These are phyloP conservation scores for Carlito syrichta DNA, from an alignment of 2,113 vertebrate genomes.

Conservation along the genomic window DNA sequence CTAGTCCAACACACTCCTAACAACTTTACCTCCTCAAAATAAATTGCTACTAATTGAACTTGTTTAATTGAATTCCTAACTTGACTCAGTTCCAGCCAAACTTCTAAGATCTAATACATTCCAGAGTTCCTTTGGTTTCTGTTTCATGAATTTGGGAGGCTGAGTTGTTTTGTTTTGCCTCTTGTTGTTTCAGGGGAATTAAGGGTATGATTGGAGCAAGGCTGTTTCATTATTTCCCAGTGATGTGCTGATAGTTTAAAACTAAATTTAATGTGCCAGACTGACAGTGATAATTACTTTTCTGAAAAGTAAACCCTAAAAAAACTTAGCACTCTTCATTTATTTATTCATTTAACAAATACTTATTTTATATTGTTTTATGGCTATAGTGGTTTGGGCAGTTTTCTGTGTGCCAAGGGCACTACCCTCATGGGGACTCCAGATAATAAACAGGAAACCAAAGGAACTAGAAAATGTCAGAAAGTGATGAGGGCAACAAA, in stretches of 20 bases:
- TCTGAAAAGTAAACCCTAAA: not conserved
- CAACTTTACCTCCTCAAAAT: not conserved
- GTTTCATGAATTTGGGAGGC: not conserved
- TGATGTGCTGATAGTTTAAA: not conserved
- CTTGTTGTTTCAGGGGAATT: not conserved
- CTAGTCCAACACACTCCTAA: not conserved
- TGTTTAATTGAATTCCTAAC: not conserved
- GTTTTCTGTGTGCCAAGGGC: not conserved
- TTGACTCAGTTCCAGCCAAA: not conserved
- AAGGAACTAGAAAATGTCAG: not conserved
- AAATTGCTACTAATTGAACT: not conserved
- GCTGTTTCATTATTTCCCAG: not conserved
- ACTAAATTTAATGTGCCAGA: not conserved
- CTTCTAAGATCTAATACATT: not conserved
- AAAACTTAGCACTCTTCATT: not conserved
- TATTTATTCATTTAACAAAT: not conserved
- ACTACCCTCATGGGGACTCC: not conserved
- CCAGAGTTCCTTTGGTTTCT: not conserved
- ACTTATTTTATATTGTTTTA: not conserved
- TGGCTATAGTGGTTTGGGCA: not conserved
- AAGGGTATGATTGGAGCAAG: not conserved
- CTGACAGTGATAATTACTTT: not conserved
- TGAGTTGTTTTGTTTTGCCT: not conserved
- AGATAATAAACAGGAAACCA: not conserved
- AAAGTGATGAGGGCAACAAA: not conserved